Evolutionary conservation across 2,888 invertebrate genomes (phyloP).

Genomic region (Hyppa rectilinea): DNA sequence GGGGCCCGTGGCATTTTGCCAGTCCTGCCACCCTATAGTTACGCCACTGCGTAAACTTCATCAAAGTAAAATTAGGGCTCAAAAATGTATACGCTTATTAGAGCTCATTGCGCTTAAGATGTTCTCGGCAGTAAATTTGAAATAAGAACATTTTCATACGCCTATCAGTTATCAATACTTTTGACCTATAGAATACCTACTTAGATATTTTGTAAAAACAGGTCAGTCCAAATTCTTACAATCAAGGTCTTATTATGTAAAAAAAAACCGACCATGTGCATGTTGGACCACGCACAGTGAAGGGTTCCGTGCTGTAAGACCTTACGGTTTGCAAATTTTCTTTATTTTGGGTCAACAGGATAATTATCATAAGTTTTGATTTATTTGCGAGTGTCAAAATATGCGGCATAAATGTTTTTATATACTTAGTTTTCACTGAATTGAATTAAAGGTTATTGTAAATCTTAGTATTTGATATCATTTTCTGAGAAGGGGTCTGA

Average conservation of each 20-base stretch:
- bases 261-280: neutral
- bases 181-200: too few species aligned
- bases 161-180: neutral
- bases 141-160: neutral
- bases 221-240: slow-evolving; percentile 11
- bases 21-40: too few species aligned
- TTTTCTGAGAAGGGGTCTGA: neutral
- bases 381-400: neutral
- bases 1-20: too few species aligned
- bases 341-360: neutral
- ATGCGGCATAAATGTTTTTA: neutral
- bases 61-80: neutral
- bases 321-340: neutral
- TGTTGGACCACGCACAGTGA: neutral
- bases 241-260: neutral
- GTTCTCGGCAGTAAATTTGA: neutral
- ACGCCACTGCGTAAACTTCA: too few species aligned
- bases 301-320: too few species aligned
- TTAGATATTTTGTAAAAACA: neutral
- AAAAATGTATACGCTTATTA: neutral
- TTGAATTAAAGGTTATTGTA: too few species aligned
- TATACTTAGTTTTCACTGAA: too few species aligned
- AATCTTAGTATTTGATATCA: neutral
- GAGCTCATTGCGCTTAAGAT: neutral
- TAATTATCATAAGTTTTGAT: neutral